These are phyloP conservation scores for Hippolais icterina DNA, from an alignment of 2,113 vertebrate species.

Conservation along the genomic window DNA sequence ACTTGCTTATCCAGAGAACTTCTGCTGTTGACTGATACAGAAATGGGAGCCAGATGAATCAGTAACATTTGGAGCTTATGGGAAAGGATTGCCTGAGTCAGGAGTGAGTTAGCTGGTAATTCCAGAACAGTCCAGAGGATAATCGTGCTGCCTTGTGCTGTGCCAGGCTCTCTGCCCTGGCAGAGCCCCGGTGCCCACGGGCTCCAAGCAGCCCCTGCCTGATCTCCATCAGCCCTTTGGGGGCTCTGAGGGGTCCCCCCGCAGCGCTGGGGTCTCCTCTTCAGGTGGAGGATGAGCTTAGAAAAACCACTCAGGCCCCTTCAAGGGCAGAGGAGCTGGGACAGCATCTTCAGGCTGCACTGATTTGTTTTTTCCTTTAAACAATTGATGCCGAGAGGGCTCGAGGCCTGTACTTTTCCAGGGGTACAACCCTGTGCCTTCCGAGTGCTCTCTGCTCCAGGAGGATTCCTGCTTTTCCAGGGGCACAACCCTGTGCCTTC, in stretches of 20 bases:
- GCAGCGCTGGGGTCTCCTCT: rapidly evolving
- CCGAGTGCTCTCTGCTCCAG: background rate
- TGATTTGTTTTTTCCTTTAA: background rate
- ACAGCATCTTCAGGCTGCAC: background rate
- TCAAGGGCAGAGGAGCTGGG: background rate
- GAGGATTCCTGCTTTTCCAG: background rate
- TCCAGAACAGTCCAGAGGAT: background rate
- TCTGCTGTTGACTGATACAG: conserved; percentile 30
- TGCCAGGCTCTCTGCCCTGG: background rate
- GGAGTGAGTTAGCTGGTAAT: background rate
- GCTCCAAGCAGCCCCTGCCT: rapidly evolving
- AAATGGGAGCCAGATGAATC: conserved; percentile 28
- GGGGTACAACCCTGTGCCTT: background rate
- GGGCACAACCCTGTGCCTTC: rapidly evolving
- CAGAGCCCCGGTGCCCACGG: rapidly evolving
- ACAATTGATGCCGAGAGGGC: background rate
- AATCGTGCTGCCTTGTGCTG: background rate
- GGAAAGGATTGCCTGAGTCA: background rate
- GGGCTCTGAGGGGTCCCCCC: background rate
- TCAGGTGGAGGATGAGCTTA: background rate
- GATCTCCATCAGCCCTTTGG: too few species aligned
- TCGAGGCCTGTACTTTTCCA: background rate
- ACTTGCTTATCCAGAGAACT: conserved; percentile 36
- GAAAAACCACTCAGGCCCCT: rapidly evolving
- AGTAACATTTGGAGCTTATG: background rate